Base-by-base conservation (phyloP, 2,888 invertebrate genomes). In the Cylindroiulus punctatus region DNA sequence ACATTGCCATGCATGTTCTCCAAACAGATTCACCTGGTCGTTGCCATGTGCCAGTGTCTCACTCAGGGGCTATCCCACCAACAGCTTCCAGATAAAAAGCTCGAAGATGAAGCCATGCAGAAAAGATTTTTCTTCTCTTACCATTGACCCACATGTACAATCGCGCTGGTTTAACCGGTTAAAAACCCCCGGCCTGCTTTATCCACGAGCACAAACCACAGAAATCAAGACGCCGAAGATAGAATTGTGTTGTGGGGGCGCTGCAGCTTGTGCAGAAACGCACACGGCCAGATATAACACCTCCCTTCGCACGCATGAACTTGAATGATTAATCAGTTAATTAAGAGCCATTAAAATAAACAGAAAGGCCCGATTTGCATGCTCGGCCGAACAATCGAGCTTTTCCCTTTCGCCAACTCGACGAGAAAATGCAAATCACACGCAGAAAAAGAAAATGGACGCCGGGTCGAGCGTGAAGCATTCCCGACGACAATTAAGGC, bases 301-400 rank as follows among this genome's bases (percentile, higher is more conserved):
- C 65, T 65, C 65, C 65, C 65, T 65, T 26, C n/a, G 65, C 26
- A 65, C 10, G 65, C 65, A 26, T 65, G 65, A 65, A 65, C 65
- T 65, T 65, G 65, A 65, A 65, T 65, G 65, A 65, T 65, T 65
- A 65, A 65, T 65, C 65, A 65, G 65, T 65, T 65, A 65, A 65
- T 65, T 65, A 65, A 65, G 65, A 26, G 26, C 65, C 65, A 65
- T 65, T 65, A 65, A 65, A 65, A 26, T 26, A 65, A 65, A 65
- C 65, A 65, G 65, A 65, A 65, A 65, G 65, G 3, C 65, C 65
- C 12, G 65, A 65, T 65, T 65, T 65, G 65, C 65, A 65, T 65
- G 65, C 65, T 65, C 65, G 65, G 65, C 0, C 65, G 26, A 65
- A 65, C 65, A 65, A 65, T 65, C 26, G 26, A 65, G 65, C 12